Evolutionary conservation across 30 jellyfish, hydroid and myxozoan species (phyloP).

Genomic region (Phacellophora camtschatica): DNA sequence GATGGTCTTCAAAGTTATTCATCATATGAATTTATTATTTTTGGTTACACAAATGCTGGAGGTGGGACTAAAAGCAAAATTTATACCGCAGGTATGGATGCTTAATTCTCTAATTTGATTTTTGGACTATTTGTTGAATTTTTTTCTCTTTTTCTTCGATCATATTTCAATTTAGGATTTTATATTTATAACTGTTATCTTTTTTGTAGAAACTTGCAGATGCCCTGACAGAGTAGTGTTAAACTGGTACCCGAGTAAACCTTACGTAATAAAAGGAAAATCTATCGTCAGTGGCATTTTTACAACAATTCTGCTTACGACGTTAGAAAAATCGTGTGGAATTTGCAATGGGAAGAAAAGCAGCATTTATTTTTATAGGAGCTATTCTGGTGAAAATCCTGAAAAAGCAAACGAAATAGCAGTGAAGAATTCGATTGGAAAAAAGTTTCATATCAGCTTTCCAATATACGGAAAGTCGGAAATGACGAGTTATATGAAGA

Average conservation of each 20-base stretch:
- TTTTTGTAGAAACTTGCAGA: constrained; percentile 65
- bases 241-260: constrained; percentile 49
- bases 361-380: neutral
- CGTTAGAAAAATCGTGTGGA: constrained; percentile 43
- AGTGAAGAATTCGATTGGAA: constrained; percentile 47
- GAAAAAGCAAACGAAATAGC: constrained; percentile 33
- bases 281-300: constrained; percentile 25
- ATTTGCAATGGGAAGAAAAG: constrained; percentile 20
- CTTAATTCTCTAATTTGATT: too few relatives aligned
- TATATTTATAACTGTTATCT: neutral
- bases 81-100: too few relatives aligned
- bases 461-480: constrained; percentile 63
- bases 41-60: constrained; percentile 71
- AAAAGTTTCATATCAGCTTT: constrained; percentile 50
- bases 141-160: neutral
- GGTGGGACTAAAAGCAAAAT: constrained; percentile 49
- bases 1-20: constrained; percentile 40
- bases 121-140: neutral
- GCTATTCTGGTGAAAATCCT: constrained; percentile 60
- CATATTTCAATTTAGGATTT: neutral
- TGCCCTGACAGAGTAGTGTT: constrained; percentile 57
- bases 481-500: constrained; percentile 29
- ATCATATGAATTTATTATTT: constrained; percentile 32
- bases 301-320: constrained; percentile 9
- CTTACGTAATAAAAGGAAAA: constrained; percentile 26